phyloP scores from a whole-genome alignment of 2,113 vertebrate species.

The Telmatochromis sp. region DNA sequence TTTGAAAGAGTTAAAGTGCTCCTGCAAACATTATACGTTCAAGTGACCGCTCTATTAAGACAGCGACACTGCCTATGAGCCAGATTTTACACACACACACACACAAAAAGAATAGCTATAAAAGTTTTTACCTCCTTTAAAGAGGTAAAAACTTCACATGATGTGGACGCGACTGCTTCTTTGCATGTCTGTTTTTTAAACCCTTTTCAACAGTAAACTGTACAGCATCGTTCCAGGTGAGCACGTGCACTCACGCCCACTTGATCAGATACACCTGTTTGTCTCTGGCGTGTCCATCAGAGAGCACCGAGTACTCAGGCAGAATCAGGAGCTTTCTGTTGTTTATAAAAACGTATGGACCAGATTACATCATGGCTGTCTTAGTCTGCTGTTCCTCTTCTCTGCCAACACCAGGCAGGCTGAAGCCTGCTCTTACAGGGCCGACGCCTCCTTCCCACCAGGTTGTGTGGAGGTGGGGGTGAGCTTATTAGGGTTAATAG shows the following conservation, averaged over 20 bases:
- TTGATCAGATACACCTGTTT: background rate
- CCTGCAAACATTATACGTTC: background rate
- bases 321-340: background rate
- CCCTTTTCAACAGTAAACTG: background rate
- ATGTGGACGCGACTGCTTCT: background rate
- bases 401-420: background rate
- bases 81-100: rapidly evolving
- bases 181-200: background rate
- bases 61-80: background rate
- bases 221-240: background rate
- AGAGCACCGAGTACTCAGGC: background rate
- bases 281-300: background rate
- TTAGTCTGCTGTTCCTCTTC: background rate
- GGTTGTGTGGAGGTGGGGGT: rapidly evolving
- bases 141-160: background rate
- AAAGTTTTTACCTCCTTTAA: background rate
- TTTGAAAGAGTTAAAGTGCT: background rate
- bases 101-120: rapidly evolving
- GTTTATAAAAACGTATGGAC: background rate
- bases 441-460: background rate
- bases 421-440: background rate
- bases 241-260: background rate
- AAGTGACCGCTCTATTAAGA: background rate
- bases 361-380: background rate
- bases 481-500: background rate